These are phyloP conservation scores for Drosophila equinoxialis DNA, from an alignment of 1,140 invertebrate species.

Conservation along the genomic window DNA sequence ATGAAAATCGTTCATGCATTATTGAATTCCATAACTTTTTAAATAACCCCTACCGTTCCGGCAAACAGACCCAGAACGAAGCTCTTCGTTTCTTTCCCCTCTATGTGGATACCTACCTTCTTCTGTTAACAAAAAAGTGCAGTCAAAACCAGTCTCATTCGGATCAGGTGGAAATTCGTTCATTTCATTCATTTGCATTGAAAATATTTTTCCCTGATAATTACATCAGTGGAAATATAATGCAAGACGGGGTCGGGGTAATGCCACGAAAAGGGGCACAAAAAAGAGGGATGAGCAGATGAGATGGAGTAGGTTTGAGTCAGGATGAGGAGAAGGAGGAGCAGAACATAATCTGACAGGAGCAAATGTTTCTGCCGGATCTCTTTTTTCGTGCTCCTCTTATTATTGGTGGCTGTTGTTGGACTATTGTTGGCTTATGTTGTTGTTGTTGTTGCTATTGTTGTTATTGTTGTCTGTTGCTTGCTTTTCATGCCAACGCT, in stretches of 20 bases:
- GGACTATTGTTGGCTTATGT: not conserved
- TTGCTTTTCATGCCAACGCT: conserved; percentile 9
- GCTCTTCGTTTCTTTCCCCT: no score
- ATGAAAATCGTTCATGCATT: conserved; percentile 12
- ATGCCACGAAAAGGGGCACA: not conserved
- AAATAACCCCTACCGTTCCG: not conserved
- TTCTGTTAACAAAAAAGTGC: not conserved
- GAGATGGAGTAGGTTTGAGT: no score
- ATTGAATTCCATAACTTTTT: conserved; percentile 10
- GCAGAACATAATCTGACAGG: conserved; percentile 6
- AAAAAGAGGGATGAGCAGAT: not conserved
- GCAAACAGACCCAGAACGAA: no score
- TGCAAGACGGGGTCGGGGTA: not conserved
- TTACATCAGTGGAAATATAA: conserved; percentile 10
- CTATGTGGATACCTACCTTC: no score
- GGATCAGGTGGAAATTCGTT: conserved; percentile 11
- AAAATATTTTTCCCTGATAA: conserved; percentile 13
- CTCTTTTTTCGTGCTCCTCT: not conserved
- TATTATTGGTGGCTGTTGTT: not conserved
- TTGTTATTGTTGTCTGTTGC: not conserved
- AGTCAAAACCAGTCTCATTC: conserved; percentile 3
- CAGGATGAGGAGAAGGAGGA: not conserved
- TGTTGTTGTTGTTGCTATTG: not conserved
- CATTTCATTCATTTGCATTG: conserved; percentile 9
- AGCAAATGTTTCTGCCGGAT: conserved; percentile 12